Evolutionary conservation across 2,113 vertebrate species (phyloP).

Genomic region (western clawed frog (Xenopus tropicalis)): UCB_Xtro_10.0 CM004449.2:90357501-90358000

Average conservation of each 20-base stretch:
- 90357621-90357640: too few species aligned
- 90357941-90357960: not conserved
- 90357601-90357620: too few species aligned
- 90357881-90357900: slow-evolving; percentile 8
- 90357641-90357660: too few species aligned
- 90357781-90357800: slow-evolving; percentile 22
- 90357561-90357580: too few species aligned
- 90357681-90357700: too few species aligned
- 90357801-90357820: slow-evolving; percentile 34
- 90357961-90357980: not conserved
- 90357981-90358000: not conserved
- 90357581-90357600: too few species aligned
- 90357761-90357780: not conserved
- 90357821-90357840: slow-evolving; percentile 26
- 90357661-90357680: too few species aligned
- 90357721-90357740: not conserved
- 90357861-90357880: slow-evolving; percentile 2
- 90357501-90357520: too few species aligned
- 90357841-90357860: slow-evolving; percentile 32
- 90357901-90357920: slow-evolving; percentile 20
- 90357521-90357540: too few species aligned
- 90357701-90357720: too few species aligned
- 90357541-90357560: too few species aligned
- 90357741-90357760: not conserved
- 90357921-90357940: not conserved